phyloP scores from a whole-genome alignment of 2,888 invertebrate species.

The Himalopsyche anomala region DNA sequence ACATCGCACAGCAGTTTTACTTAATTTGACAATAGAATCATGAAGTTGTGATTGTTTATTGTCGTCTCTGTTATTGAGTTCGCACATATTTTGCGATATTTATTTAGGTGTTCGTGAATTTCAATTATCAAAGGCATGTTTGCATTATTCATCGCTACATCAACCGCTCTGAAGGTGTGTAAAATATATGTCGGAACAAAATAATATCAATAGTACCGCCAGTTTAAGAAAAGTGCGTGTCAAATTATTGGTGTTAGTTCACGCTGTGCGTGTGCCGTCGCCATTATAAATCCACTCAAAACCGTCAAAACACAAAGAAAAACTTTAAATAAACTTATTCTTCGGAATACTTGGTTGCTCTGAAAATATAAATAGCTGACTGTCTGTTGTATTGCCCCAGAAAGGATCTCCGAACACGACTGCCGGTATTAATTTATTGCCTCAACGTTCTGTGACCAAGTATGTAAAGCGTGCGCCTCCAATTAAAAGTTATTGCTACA shows the following conservation, averaged over 20 bases:
- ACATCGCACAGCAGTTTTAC: too few species aligned
- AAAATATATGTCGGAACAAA: background rate
- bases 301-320: constrained; percentile 31
- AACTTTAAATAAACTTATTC: constrained; percentile 43
- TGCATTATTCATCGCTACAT: background rate
- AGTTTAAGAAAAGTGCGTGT: constrained; percentile 26
- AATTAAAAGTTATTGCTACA: too few species aligned
- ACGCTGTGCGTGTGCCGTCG: constrained; percentile 6
- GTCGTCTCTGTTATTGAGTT: too few species aligned
- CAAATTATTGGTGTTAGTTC: constrained; percentile 39
- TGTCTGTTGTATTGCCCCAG: constrained; percentile 31
- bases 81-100: too few species aligned
- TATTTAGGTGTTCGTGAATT: too few species aligned
- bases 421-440: too few species aligned
- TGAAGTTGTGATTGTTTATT: too few species aligned
- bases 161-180: background rate
- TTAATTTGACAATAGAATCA: too few species aligned
- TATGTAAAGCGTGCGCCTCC: too few species aligned
- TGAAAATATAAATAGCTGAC: constrained; percentile 33
- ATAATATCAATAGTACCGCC: background rate
- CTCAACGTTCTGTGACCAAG: too few species aligned
- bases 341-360: background rate
- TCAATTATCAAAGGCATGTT: too few species aligned
- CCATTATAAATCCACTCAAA: constrained; percentile 39
- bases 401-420: background rate